Conservation (phyloP, 2,113 vertebrate genomes). For the Bufo gargarizans region DNA sequence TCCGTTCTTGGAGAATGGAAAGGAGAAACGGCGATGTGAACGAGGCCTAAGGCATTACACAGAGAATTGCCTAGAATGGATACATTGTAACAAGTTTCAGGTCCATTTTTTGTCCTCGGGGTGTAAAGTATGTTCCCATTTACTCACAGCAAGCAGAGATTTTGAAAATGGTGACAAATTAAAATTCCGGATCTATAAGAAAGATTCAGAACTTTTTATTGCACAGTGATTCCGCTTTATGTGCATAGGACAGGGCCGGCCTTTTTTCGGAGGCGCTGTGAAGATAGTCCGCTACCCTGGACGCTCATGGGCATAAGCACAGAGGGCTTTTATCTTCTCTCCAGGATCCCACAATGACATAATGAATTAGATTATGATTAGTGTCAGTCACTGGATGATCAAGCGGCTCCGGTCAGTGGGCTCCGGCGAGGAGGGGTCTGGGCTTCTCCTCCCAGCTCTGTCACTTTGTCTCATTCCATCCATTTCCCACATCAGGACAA, state of each 20-base stretch:
- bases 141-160: too few relatives aligned
- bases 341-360: not conserved
- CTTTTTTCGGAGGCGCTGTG: not conserved
- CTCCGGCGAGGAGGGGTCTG: not conserved
- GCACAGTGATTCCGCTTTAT: not conserved
- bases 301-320: not conserved
- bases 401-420: not conserved
- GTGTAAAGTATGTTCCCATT: too few relatives aligned
- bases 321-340: slow-evolving; percentile 6
- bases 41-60: too few relatives aligned
- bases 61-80: too few relatives aligned
- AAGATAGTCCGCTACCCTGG: too few relatives aligned
- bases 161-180: too few relatives aligned
- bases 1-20: too few relatives aligned
- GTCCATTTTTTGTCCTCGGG: too few relatives aligned
- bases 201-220: not conserved
- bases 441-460: slow-evolving; percentile 2
- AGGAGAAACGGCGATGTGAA: too few relatives aligned
- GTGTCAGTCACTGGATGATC: not conserved
- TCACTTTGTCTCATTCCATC: slow-evolving; percentile 11
- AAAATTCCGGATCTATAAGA: not conserved
- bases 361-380: slow-evolving; percentile 30
- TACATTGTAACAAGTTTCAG: too few relatives aligned
- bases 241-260: not conserved
- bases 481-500: slow-evolving; percentile 21